Conservation (phyloP, 2,113 vertebrate genomes). For the Lota lota region DNA sequence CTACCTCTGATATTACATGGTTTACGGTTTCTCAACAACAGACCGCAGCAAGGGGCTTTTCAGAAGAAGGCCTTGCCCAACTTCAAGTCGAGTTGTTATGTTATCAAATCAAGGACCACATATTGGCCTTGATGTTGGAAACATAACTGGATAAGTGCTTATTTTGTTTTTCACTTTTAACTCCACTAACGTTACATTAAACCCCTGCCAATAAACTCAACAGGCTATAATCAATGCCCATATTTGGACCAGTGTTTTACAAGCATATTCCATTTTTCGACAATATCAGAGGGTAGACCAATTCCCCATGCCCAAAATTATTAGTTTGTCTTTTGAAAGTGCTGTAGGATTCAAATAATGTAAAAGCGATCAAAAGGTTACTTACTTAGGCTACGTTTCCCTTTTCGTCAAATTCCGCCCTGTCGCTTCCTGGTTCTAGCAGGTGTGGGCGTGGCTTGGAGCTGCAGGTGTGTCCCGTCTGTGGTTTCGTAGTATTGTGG, state of each 20-base stretch:
- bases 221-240: neutral
- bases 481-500: neutral
- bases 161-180: too few species aligned
- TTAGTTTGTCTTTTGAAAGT: neutral
- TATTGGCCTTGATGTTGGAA: too few species aligned
- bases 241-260: conserved; percentile 11
- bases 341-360: neutral
- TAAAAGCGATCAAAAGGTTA: neutral
- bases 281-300: neutral
- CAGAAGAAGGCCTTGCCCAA: too few species aligned
- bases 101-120: too few species aligned
- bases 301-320: conserved; percentile 12
- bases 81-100: too few species aligned
- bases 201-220: neutral
- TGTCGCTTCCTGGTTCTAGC: conserved; percentile 65
- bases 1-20: too few species aligned
- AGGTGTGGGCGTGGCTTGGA: conserved; percentile 70
- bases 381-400: too few species aligned
- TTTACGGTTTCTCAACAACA: too few species aligned
- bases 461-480: conserved; percentile 53
- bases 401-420: neutral
- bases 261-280: neutral
- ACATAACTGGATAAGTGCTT: too few species aligned
- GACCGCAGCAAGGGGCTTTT: too few species aligned
- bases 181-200: neutral